Evolutionary conservation across 2,797 vertebrate species (phyloP), one percentile per base, ranked within the genome.

Genomic region (Amazonetta brasiliensis): DNA sequence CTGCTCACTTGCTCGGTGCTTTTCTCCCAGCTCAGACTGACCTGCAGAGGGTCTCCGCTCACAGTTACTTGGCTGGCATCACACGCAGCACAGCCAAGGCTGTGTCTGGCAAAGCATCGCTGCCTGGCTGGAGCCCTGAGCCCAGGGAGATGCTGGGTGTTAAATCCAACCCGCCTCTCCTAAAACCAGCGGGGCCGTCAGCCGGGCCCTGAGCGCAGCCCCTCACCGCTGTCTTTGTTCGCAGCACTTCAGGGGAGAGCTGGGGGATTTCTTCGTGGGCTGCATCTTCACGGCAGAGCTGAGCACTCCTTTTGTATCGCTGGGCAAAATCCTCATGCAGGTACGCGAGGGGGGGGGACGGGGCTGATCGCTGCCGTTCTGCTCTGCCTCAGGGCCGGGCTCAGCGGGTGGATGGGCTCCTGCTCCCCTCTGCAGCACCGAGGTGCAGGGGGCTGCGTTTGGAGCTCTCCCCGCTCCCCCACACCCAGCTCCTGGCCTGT

Each of bases 251-350:
- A 98, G 99, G 94, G 98, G 98, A 83, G 98, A 99, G 41, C 98
- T 98, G 92, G 99, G 99, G 14, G 99, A 99, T 94, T 99, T 99
- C 98, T 99, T 99, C 13, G 98, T 99, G 11, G 99, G 99, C 96
- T 99, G 99, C 96, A 98, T 99, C 97, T 99, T 99, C 97, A 98
- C 97, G 12, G 99, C 99, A 23, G 99, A 99, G 98, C 98, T 99
- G 98, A 99, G 99, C 98, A 99, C 99, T 0, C 99, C 99, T 12
- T 99, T 99, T 8, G 99, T 99, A 33, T 99, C 99, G 0, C 97
- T 99, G 97, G 99, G 99, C 96, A 99, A 99, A 97, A 98, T 99
- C 94, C 98, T 99, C 91, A 99, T 99, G 97, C 99, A 99, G 99
- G 99, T 99, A 97, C 87, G 98, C 86, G 71, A 90, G 55, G 60